Evolutionary conservation across 2,888 invertebrate species (phyloP), one percentile per base, ranked within the genome.

Genomic region (Spodoptera picta): DNA sequence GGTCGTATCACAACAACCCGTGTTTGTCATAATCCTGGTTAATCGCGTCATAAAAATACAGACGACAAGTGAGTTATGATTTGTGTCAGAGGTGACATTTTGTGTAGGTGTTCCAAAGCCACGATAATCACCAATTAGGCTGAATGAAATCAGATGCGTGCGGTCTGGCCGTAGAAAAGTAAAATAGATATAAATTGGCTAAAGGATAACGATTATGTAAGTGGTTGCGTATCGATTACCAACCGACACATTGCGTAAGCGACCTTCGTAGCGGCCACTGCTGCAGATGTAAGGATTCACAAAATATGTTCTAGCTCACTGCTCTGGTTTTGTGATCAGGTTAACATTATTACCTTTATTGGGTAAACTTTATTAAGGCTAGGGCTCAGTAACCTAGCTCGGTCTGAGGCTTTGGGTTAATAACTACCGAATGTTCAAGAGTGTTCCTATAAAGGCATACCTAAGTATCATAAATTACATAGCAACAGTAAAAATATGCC

Each of bases 231-330:
- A 90, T 92, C 83, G 91, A 91, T 91, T 89, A 77, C 70, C 61
- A 66, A 79, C 51, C 60, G 76, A 80, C 82, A 82, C 73, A 82
- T 90, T 90, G 87, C 87, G 89, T 90, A 89, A 88, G 84, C 81
- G 83, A 75, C 87, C 87, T 86, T 82, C 81, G 72, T 52, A 62
- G 73, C 79, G 83, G 74, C 62, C 80, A 73, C 56, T 76, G 78
- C 75, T 86, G 90, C 90, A 91, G 81, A 83, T 90, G 80, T 92
- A 87, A 85, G 92, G 92, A 88, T 92, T 92, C 92, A 69, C 82
- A 57, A 83, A 87, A 84, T 82, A 74, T 76, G 69, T 41, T 69
- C 57, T 23, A 24, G 54, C 24, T 23, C 36, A 80, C 81, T 82
- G 72, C 72, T 78, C 68, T 76, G 61, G 43, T 43, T 44, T 58